Conservation (phyloP, 2,888 invertebrate genomes). For the Andricus curvator region DNA sequence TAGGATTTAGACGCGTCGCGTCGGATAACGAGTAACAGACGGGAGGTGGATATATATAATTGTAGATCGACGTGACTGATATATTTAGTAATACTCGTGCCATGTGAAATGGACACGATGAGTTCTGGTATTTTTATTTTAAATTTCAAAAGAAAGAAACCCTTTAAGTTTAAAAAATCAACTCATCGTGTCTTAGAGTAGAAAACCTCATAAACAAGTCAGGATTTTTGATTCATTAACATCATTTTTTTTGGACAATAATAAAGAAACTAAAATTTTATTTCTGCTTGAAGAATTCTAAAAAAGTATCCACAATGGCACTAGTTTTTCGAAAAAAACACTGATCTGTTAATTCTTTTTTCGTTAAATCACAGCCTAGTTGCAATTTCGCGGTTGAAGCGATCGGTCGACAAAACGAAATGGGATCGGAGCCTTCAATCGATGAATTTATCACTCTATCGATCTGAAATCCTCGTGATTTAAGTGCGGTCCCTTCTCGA, state of each 20-base stretch:
- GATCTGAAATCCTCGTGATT: background rate
- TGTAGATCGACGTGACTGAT: constrained; percentile 12
- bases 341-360: constrained; percentile 49
- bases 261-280: background rate
- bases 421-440: background rate
- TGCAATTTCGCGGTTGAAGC: constrained; percentile 84
- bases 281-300: background rate
- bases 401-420: constrained; percentile 45
- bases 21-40: background rate
- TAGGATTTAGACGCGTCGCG: background rate
- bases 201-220: background rate
- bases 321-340: constrained; percentile 5
- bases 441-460: constrained; percentile 4
- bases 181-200: background rate
- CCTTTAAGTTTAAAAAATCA: too few species aligned
- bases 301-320: background rate
- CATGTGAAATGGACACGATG: background rate
- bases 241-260: background rate
- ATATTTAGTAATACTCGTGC: constrained; percentile 3
- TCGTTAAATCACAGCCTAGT: constrained; percentile 85
- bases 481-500: background rate
- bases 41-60: background rate
- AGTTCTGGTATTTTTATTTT: background rate
- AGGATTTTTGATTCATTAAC: background rate
- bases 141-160: too few species aligned